These are phyloP conservation scores for Otus scops DNA, from an alignment of 2,797 vertebrate species.

Conservation along the genomic window DNA sequence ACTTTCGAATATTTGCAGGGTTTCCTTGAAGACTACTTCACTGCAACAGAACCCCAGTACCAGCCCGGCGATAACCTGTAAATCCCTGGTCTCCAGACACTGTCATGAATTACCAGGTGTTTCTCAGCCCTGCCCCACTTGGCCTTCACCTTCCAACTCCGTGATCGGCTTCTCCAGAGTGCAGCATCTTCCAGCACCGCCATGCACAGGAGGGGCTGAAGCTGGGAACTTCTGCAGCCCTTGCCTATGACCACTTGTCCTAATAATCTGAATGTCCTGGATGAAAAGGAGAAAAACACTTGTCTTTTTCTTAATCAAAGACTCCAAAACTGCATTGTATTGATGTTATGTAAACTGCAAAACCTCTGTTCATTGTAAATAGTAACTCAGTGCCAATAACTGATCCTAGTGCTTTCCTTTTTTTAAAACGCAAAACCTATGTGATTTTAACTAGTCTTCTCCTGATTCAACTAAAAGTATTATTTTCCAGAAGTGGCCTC, in stretches of 20 bases:
- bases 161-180: constrained; percentile 65
- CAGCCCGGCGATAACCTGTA: constrained; percentile 97
- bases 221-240: constrained; percentile 71
- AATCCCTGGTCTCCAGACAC: constrained; percentile 57
- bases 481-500: constrained; percentile 85
- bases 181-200: constrained; percentile 71
- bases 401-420: constrained; percentile 82
- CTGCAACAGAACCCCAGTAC: constrained; percentile 96
- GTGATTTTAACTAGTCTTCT: constrained; percentile 84
- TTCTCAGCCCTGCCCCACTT: constrained; percentile 25
- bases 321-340: constrained; percentile 83
- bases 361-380: constrained; percentile 84
- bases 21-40: constrained; percentile 99
- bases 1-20: constrained; percentile 98
- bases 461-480: constrained; percentile 82
- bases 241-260: constrained; percentile 75
- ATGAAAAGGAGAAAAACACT: constrained; percentile 75
- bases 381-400: constrained; percentile 85
- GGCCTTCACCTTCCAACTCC: constrained; percentile 67
- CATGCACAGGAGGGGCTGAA: constrained; percentile 72
- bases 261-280: constrained; percentile 80
- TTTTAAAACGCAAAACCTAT: constrained; percentile 79
- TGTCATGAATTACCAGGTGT: constrained; percentile 44
- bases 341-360: constrained; percentile 83
- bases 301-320: constrained; percentile 75